Percentiles rank a stretch among this genome's conserved stretches.
These are phyloP conservation scores for Amphiprion ocellaris DNA, from an alignment of 2,113 vertebrate genomes.

Conservation along the genomic window DNA sequence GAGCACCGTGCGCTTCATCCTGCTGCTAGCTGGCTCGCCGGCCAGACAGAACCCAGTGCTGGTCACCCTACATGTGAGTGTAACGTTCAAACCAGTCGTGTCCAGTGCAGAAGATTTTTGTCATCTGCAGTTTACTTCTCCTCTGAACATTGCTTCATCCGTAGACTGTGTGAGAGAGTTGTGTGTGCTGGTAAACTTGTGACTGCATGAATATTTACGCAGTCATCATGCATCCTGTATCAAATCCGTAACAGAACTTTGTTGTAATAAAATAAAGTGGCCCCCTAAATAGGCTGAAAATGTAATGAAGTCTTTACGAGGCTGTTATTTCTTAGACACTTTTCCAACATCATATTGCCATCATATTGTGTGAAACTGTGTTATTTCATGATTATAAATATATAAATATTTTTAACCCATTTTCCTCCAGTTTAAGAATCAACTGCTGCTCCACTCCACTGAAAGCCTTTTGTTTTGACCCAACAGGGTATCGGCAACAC, in stretches of 20 bases:
- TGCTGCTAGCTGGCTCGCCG: conserved; percentile 88
- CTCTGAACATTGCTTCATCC: not conserved
- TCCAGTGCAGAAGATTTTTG: not conserved
- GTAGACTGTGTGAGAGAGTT: not conserved
- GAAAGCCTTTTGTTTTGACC: not conserved
- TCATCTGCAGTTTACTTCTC: not conserved
- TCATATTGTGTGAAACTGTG: not conserved
- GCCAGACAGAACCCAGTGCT: conserved; percentile 86
- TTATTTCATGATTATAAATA: not conserved
- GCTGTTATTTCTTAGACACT: not conserved
- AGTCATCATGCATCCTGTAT: not conserved
- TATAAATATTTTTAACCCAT: too few relatives aligned
- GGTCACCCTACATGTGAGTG: conserved; percentile 92
- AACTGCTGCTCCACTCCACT: not conserved
- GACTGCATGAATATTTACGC: conserved; percentile 13
- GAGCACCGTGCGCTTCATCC: conserved; percentile 94
- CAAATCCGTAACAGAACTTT: not conserved
- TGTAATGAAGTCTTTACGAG: not conserved
- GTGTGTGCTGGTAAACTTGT: not conserved
- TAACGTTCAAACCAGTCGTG: not conserved
- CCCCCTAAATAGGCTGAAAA: not conserved
- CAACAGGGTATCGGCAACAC: conserved; percentile 95
- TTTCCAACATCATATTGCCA: not conserved
- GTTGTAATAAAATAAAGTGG: not conserved
- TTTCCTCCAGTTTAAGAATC: not conserved